Percentiles rank a stretch among this genome's conserved stretches.
phyloP scores from a whole-genome alignment of 2,113 vertebrate species.

The Ciconia maguari region DNA sequence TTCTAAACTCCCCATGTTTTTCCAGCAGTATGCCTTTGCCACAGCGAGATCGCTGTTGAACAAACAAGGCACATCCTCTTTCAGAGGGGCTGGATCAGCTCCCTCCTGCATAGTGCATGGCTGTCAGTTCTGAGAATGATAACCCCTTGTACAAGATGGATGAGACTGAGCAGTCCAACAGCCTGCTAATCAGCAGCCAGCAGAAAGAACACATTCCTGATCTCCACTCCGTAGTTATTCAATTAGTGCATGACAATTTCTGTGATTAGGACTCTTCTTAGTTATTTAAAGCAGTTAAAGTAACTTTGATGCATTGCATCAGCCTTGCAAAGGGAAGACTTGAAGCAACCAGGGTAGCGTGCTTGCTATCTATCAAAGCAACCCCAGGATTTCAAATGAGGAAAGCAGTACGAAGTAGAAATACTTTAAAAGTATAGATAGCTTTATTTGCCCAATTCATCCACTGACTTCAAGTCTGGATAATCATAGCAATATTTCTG shows the following conservation, averaged over 20 bases:
- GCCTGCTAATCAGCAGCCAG: neutral
- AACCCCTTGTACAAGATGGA: neutral
- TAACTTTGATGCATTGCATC: slow-evolving; percentile 20
- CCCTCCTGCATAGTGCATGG: rapidly evolving
- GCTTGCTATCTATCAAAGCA: neutral
- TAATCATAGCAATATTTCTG: neutral
- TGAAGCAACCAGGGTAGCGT: neutral
- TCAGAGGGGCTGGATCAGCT: neutral
- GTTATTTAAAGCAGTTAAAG: slow-evolving; percentile 39
- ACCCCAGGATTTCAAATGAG: neutral
- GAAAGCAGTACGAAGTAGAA: neutral
- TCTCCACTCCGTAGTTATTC: neutral
- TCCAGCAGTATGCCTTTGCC: neutral
- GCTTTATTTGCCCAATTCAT: neutral
- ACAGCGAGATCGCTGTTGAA: neutral
- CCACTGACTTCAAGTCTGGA: neutral
- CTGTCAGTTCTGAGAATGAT: rapidly evolving
- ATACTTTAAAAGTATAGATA: neutral
- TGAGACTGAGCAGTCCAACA: neutral
- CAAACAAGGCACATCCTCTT: neutral
- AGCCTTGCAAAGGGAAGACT: slow-evolving; percentile 4
- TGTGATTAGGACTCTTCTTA: slow-evolving; percentile 23
- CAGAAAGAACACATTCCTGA: neutral
- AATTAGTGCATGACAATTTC: neutral
- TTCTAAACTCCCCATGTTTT: neutral